Percentiles rank a stretch among this genome's conserved stretches.
Evolutionary conservation across 2,797 vertebrate genomes (phyloP).

Genomic region (Danio albolineatus): DNA sequence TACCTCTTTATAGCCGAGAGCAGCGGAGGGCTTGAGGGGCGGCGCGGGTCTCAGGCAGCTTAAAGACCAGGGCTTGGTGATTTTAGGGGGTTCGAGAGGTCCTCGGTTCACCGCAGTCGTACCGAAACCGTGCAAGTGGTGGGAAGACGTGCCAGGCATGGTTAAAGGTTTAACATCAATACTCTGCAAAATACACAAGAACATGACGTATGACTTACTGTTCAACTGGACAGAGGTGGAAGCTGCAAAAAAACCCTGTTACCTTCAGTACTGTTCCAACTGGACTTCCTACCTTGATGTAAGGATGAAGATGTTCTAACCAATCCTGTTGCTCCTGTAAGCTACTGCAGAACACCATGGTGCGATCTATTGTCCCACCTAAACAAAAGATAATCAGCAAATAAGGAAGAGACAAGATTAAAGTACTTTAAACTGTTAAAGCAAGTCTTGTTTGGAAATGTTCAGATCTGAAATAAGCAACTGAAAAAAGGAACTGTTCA

Average conservation of each 20-base stretch:
- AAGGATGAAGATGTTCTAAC: constrained; percentile 90
- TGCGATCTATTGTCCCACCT: constrained; percentile 83
- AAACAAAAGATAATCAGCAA: background rate
- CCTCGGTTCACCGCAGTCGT: constrained; percentile 80
- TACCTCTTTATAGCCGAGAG: constrained; percentile 98
- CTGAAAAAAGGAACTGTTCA: too few relatives aligned
- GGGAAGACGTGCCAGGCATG: constrained; percentile 70
- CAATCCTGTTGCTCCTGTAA: constrained; percentile 92
- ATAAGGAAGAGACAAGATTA: background rate
- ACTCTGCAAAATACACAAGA: constrained; percentile 60
- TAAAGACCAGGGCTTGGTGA: constrained; percentile 94
- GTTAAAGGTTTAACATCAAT: constrained; percentile 73
- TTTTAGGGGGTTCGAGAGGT: constrained; percentile 92
- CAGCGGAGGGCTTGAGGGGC: constrained; percentile 96
- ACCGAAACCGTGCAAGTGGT: constrained; percentile 83
- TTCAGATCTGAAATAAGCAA: background rate
- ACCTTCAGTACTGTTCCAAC: constrained; percentile 84
- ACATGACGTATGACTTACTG: background rate
- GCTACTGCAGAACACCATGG: constrained; percentile 87
- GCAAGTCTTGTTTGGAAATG: background rate
- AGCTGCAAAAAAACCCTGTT: background rate
- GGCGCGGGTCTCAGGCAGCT: constrained; percentile 97
- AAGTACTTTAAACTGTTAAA: background rate
- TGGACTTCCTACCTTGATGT: constrained; percentile 87
- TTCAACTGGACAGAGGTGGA: background rate